Conservation (phyloP, 2,888 invertebrate species). For the Apocheima hispidaria region DNA sequence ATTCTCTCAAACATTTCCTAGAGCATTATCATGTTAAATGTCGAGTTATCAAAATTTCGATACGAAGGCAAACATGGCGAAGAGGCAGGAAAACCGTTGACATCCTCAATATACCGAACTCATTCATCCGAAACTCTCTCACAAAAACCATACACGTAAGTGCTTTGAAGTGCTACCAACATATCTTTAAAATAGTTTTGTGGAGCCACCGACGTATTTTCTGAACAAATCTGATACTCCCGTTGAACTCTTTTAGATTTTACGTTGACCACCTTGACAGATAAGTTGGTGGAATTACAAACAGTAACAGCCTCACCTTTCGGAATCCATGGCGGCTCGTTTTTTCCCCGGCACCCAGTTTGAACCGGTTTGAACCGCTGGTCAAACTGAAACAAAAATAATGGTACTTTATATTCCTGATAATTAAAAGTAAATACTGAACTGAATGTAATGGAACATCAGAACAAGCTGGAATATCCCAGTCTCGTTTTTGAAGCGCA, state of each 20-base stretch:
- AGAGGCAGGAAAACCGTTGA: constrained; percentile 19
- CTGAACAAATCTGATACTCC: background rate
- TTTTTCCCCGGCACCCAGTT: constrained; percentile 63
- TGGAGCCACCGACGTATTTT: background rate
- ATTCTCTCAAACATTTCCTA: background rate
- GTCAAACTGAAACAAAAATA: constrained; percentile 61
- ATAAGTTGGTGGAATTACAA: background rate
- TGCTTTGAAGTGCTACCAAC: background rate
- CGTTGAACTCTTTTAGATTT: background rate
- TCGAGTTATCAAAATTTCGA: background rate
- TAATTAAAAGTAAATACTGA: constrained; percentile 47
- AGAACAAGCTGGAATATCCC: background rate
- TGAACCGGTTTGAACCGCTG: constrained; percentile 51
- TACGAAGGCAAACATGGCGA: constrained; percentile 9
- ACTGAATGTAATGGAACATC: constrained; percentile 1
- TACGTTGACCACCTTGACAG: background rate
- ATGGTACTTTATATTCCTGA: constrained; percentile 39
- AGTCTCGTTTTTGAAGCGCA: background rate
- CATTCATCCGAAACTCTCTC: constrained; percentile 24
- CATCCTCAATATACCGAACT: constrained; percentile 8
- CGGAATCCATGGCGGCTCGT: constrained; percentile 70
- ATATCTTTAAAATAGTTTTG: background rate
- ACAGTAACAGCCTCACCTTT: constrained; percentile 62
- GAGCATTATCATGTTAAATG: background rate
- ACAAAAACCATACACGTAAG: constrained; percentile 7